Evolutionary conservation across 2,113 vertebrate genomes (phyloP).

Genomic region (Epinephelus fuscoguttatus): DNA sequence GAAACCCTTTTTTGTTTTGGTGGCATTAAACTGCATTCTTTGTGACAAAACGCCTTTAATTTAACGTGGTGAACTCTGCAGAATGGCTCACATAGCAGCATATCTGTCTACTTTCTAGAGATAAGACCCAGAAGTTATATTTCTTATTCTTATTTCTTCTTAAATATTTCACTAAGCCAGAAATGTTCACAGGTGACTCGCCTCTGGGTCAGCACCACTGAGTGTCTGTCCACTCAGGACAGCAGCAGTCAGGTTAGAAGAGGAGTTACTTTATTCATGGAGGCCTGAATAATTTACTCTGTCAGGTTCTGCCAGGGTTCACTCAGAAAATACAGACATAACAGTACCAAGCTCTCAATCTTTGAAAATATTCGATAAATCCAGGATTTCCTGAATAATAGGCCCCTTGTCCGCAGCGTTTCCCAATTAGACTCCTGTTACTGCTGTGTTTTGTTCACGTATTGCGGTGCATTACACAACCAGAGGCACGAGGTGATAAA

Average conservation of each 20-base stretch:
- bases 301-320: conserved; percentile 34
- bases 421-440: neutral
- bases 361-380: conserved; percentile 70
- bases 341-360: conserved; percentile 43
- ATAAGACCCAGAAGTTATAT: neutral
- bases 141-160: neutral
- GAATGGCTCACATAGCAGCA: neutral
- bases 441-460: neutral
- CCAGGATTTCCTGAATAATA: conserved; percentile 68
- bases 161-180: conserved; percentile 30
- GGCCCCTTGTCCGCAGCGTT: conserved; percentile 45
- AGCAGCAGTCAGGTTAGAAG: conserved; percentile 21
- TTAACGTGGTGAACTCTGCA: neutral
- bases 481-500: neutral
- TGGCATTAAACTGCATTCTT: neutral
- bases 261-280: conserved; percentile 47
- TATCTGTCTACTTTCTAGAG: neutral
- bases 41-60: neutral
- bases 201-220: conserved; percentile 20
- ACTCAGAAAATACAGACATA: conserved; percentile 47
- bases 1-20: too few species aligned
- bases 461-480: conserved; percentile 37
- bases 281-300: conserved; percentile 52
- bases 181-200: conserved; percentile 11
- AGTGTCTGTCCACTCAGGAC: conserved; percentile 27